These are phyloP conservation scores for Pogonophryne albipinna DNA, from an alignment of 2,797 vertebrate genomes.

Conservation along the genomic window DNA sequence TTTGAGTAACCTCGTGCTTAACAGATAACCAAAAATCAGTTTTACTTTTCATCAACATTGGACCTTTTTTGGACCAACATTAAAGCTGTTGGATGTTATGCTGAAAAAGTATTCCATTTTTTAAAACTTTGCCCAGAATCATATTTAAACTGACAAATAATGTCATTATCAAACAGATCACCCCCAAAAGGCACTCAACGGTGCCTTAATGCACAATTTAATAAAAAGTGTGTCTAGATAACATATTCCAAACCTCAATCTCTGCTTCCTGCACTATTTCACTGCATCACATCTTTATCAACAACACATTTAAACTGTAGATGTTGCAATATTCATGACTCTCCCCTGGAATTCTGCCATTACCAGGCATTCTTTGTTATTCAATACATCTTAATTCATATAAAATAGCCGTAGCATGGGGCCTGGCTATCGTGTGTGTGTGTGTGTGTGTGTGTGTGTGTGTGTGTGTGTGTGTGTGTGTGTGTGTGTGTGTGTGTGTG, in stretches of 20 bases:
- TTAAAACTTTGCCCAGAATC: no score
- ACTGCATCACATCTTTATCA: constrained; percentile 3
- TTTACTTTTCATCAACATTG: no score
- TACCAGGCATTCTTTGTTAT: background rate
- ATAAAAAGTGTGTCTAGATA: background rate
- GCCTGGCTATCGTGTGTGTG: background rate
- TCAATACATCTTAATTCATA: constrained; percentile 28
- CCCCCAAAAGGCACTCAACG: no score
- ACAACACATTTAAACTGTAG: background rate
- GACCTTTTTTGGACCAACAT: no score
- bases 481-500: constrained; percentile 26
- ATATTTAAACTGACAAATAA: no score
- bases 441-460: constrained; percentile 19
- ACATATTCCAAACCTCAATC: background rate
- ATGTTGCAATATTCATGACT: constrained; percentile 24
- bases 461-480: constrained; percentile 18
- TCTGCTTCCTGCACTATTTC: background rate
- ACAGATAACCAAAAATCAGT: no score
- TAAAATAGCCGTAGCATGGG: constrained; percentile 26
- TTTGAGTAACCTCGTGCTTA: no score
- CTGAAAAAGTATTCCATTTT: no score
- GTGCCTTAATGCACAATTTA: no score
- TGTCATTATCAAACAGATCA: no score
- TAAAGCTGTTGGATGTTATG: no score
- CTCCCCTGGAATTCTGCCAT: background rate